A percentile compares a stretch with the other conserved stretches of the same genome.
Conservation (phyloP, 2,888 invertebrate genomes). For the Drosophila planitibia region DNA sequence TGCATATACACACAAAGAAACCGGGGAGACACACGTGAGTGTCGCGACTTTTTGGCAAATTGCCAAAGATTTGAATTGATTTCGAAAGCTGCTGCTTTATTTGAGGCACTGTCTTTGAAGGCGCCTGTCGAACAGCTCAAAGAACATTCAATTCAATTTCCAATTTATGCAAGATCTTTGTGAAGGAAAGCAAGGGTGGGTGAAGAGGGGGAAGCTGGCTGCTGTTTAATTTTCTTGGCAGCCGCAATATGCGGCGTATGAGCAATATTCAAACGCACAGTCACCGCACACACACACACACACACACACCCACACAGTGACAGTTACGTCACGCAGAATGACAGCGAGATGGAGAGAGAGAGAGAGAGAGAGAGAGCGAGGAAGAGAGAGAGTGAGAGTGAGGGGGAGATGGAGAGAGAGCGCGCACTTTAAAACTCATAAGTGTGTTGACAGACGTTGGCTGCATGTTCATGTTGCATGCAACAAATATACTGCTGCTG, state of each 20-base stretch:
- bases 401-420: neutral
- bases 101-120: constrained; percentile 17
- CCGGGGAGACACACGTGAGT: constrained; percentile 35
- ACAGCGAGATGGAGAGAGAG: constrained; percentile 1
- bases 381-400: constrained; percentile 1
- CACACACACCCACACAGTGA: constrained; percentile 3
- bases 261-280: constrained; percentile 56
- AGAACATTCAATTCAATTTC: constrained; percentile 28
- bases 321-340: constrained; percentile 52
- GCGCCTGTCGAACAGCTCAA: constrained; percentile 21
- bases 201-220: neutral
- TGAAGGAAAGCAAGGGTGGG: neutral
- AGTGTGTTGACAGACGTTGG: constrained; percentile 8
- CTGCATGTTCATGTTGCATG: constrained; percentile 46
- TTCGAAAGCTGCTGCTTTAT: constrained; percentile 15
- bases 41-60: constrained; percentile 43
- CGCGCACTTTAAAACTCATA: constrained; percentile 27
- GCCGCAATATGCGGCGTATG: constrained; percentile 63
- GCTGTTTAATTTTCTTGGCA: constrained; percentile 53
- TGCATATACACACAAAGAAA: constrained; percentile 23
- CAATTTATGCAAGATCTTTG: constrained; percentile 25
- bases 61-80: constrained; percentile 45
- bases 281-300: constrained; percentile 14
- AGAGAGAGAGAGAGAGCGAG: neutral
- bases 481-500: constrained; percentile 21